These are phyloP conservation scores for Carapus acus DNA, from an alignment of 2,797 vertebrate species.

Conservation along the genomic window DNA sequence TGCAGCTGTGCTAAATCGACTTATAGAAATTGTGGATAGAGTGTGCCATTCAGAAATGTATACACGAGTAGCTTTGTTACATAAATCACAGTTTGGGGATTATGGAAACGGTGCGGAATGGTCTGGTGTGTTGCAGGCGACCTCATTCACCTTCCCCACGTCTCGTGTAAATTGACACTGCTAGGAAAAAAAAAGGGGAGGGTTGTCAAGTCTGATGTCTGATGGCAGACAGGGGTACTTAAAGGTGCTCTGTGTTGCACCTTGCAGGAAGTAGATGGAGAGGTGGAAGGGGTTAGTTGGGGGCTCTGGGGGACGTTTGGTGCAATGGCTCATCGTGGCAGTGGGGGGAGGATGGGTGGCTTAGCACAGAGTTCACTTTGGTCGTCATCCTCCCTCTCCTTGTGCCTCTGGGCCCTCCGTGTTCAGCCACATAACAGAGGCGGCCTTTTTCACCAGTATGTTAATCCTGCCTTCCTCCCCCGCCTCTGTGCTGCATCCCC, in stretches of 20 bases:
- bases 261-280: constrained; percentile 11
- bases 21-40: neutral
- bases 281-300: constrained; percentile 16
- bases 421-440: constrained; percentile 58
- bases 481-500: constrained; percentile 39
- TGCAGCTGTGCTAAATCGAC: neutral
- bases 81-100: neutral
- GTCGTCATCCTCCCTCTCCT: constrained; percentile 55
- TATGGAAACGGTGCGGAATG: neutral
- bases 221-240: constrained; percentile 13
- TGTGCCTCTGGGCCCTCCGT: constrained; percentile 48
- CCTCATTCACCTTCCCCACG: neutral
- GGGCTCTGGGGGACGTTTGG: too few species aligned
- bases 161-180: constrained; percentile 5
- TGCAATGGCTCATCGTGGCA: constrained; percentile 23
- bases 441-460: constrained; percentile 58
- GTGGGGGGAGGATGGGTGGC: constrained; percentile 50
- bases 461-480: constrained; percentile 59
- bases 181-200: constrained; percentile 2
- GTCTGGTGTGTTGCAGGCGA: constrained; percentile 10
- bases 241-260: constrained; percentile 28
- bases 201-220: neutral
- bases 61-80: constrained; percentile 1
- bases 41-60: neutral
- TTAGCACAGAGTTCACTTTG: constrained; percentile 43